Evolutionary conservation across 1,140 invertebrate species (phyloP), one percentile per base, ranked within the genome.

Genomic region (Proales similis): DNA sequence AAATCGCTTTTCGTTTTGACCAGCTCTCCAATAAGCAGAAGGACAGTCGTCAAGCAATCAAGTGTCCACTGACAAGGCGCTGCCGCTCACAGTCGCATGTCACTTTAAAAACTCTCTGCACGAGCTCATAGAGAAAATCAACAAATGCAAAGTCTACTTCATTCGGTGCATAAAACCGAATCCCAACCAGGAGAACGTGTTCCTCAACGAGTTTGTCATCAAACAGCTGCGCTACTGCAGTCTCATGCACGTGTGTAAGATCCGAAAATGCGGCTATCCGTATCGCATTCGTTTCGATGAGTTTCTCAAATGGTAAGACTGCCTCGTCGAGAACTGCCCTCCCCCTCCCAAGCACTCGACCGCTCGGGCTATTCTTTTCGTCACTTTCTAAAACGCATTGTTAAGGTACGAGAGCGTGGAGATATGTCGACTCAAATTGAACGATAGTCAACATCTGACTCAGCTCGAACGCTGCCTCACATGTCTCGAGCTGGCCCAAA

Each of bases 211-310:
- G 43, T 63, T 49, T 30, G 48, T 51, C 27, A 93, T 92, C 71
- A 83, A 91, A 24, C 95, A 99, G 74, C 77, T 99, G 4, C 79
- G 94, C 65, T 98, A 98, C 73, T 97, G 92, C 1, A 94, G 94
- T 46, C 96, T 98, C 92, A 96, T 98, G 92, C 93, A 98, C 78
- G 98, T 93, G 0, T 97, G 97, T 66, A 80, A 91, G 66, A 98
- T 99, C 66, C 81, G 94, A 65, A 80, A 91, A 70, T 92, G 91
- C 33, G 94, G 94, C 11, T 99, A 98, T 70, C 82, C 82, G 1
- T 84, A 84, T 65, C 71, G 82, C 27, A 70, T 82, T 45, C 69
- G 74, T 2, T 84, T 84, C 68, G 72, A 78, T 4, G 83, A 84
- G 67, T 84, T 84, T 71, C 68, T 84, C 4, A 77, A 81, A 27